phyloP scores from a whole-genome alignment of 2,888 invertebrate species.

The Nymphalis polychloros region DNA sequence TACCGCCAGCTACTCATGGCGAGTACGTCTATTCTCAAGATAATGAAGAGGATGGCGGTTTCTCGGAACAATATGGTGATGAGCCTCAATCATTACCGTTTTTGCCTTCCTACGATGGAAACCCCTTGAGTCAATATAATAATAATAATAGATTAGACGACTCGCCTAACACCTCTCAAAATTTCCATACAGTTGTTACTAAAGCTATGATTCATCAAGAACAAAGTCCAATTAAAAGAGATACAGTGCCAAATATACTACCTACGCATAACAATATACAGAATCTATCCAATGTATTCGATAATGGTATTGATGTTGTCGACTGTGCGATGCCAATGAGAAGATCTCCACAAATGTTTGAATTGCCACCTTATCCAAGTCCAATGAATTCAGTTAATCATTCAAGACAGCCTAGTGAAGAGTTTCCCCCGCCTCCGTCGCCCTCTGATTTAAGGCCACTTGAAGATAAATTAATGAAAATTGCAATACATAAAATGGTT shows the following conservation, averaged over 20 bases:
- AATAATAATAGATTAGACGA: slow-evolving; percentile 61
- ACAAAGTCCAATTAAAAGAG: slow-evolving; percentile 85
- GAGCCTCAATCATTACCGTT: slow-evolving; percentile 85
- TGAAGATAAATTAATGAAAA: slow-evolving; percentile 82
- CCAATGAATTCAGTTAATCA: slow-evolving; percentile 89
- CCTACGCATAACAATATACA: slow-evolving; percentile 64
- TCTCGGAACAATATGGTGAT: slow-evolving; percentile 75
- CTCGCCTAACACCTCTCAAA: slow-evolving; percentile 62
- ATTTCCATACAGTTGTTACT: slow-evolving; percentile 88
- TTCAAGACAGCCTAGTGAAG: slow-evolving; percentile 93
- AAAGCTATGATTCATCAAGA: slow-evolving; percentile 93
- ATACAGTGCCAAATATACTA: slow-evolving; percentile 54
- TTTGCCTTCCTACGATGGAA: slow-evolving; percentile 79
- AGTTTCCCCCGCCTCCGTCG: slow-evolving; percentile 94
- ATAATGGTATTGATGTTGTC: slow-evolving; percentile 83
- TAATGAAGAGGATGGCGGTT: slow-evolving; percentile 74
- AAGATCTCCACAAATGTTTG: slow-evolving; percentile 75
- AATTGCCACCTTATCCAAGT: slow-evolving; percentile 91
- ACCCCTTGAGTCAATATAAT: slow-evolving; percentile 64
- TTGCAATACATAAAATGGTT: slow-evolving; percentile 56
- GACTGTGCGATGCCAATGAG: slow-evolving; percentile 80
- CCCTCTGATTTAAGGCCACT: slow-evolving; percentile 86
- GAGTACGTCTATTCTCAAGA: slow-evolving; percentile 56
- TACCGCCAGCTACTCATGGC: slow-evolving; percentile 52
- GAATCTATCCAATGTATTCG: slow-evolving; percentile 67